These are phyloP conservation scores for Naso thynnoides DNA, from an alignment of 2,797 vertebrate genomes.

Conservation along the genomic window DNA sequence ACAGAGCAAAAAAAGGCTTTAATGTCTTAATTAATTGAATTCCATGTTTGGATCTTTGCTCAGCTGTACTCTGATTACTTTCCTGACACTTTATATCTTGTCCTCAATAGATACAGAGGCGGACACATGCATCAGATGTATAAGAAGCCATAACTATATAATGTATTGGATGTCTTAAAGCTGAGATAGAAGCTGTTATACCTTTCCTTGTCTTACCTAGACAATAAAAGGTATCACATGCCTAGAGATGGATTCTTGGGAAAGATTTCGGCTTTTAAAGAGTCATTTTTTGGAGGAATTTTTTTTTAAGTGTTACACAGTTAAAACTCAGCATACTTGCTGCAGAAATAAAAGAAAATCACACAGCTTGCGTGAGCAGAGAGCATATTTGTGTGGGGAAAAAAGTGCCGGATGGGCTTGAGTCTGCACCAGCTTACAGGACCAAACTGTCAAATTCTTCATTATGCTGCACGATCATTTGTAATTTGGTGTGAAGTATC, in stretches of 20 bases:
- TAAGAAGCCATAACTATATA: neutral
- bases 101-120: slow-evolving; percentile 8
- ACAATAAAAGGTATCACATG: neutral
- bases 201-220: neutral
- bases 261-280: neutral
- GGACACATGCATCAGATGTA: neutral
- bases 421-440: slow-evolving; percentile 13
- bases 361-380: slow-evolving; percentile 19
- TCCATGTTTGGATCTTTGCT: slow-evolving; percentile 36
- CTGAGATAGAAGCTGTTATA: slow-evolving; percentile 1
- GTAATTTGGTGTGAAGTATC: slow-evolving; percentile 26
- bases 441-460: slow-evolving; percentile 28
- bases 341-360: neutral
- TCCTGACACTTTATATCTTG: slow-evolving; percentile 4
- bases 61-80: slow-evolving; percentile 18
- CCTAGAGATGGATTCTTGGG: neutral
- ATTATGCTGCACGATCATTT: slow-evolving; percentile 35
- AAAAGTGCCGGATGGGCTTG: slow-evolving; percentile 7
- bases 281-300: neutral
- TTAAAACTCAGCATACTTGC: slow-evolving; percentile 1
- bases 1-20: slow-evolving; percentile 20
- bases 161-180: slow-evolving; percentile 1
- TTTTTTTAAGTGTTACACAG: neutral
- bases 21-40: slow-evolving; percentile 45
- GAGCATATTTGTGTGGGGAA: neutral